Evolutionary conservation across 2,113 vertebrate genomes (phyloP).

Genomic region (Rhinolophus ferrumequinum): DNA sequence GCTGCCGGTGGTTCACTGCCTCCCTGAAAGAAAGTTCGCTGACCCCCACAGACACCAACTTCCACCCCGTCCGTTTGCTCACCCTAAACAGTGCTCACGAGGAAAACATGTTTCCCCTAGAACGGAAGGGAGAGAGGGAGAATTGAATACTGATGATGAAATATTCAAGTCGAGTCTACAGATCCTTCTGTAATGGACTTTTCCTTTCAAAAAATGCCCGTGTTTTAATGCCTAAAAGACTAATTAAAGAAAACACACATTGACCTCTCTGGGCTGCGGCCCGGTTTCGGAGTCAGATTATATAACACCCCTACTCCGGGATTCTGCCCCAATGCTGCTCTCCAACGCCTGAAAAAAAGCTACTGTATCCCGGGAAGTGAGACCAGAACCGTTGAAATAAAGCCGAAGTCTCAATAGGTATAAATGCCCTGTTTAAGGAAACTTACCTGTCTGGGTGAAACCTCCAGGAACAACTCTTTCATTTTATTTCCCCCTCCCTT

Average conservation of each 20-base stretch:
- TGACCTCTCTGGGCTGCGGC: slow-evolving; percentile 57
- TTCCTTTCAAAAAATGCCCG: slow-evolving; percentile 28
- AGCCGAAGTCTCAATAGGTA: slow-evolving; percentile 66
- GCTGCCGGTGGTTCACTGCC: neutral
- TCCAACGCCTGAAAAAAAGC: slow-evolving; percentile 68
- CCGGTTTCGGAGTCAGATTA: slow-evolving; percentile 68
- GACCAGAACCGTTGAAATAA: slow-evolving; percentile 75
- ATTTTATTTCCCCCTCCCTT: neutral
- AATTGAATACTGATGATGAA: neutral
- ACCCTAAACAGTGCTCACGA: neutral
- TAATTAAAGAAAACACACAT: slow-evolving; percentile 49
- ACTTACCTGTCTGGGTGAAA: slow-evolving; percentile 73
- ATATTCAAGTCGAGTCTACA: neutral
- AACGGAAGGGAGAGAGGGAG: neutral
- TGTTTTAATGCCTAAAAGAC: slow-evolving; percentile 41
- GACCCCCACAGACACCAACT: neutral
- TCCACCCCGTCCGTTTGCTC: neutral
- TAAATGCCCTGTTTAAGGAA: slow-evolving; percentile 69
- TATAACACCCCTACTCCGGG: slow-evolving; percentile 65
- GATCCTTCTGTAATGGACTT: neutral
- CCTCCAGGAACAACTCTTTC: slow-evolving; percentile 68
- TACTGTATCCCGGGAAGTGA: slow-evolving; percentile 73
- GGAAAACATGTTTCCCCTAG: neutral
- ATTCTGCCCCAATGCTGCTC: slow-evolving; percentile 66
- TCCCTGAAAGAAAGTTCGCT: neutral